Conservation (phyloP, 1,140 invertebrate genomes). For the Mesaphorura yosii region DNA sequence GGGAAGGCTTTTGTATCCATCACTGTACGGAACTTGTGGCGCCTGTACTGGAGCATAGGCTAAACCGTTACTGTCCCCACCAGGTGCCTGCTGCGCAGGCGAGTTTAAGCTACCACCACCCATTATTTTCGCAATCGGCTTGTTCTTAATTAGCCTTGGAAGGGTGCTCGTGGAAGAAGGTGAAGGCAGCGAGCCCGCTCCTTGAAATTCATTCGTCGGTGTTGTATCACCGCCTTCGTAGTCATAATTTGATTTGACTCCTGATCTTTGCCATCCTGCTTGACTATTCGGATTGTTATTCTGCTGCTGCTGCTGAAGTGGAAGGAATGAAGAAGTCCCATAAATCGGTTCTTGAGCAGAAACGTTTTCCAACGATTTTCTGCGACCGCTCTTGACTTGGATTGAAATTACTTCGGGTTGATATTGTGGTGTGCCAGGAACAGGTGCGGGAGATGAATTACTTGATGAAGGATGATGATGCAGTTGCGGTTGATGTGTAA, state of each 20-base stretch:
- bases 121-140: slow-evolving; percentile 28
- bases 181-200: background rate
- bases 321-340: slow-evolving; percentile 32
- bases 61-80: background rate
- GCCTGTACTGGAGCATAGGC: background rate
- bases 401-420: slow-evolving; percentile 40
- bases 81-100: background rate
- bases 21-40: background rate
- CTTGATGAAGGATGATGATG: slow-evolving; percentile 20
- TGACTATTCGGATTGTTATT: slow-evolving; percentile 11
- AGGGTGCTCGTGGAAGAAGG: slow-evolving; percentile 19
- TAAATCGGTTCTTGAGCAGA: slow-evolving; percentile 33
- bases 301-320: slow-evolving; percentile 5
- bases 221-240: slow-evolving; percentile 25
- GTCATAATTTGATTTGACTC: slow-evolving; percentile 13
- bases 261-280: background rate
- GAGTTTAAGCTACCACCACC: slow-evolving; percentile 14
- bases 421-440: slow-evolving; percentile 29
- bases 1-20: slow-evolving; percentile 30
- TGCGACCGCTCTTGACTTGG: slow-evolving; percentile 36
- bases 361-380: slow-evolving; percentile 31
- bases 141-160: slow-evolving; percentile 26
- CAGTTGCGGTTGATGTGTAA: slow-evolving; percentile 29
- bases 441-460: too few species aligned
- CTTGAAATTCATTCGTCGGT: slow-evolving; percentile 22